Evolutionary conservation across 2,888 invertebrate genomes (phyloP).

Genomic region (Charanyca ferruginea): DNA sequence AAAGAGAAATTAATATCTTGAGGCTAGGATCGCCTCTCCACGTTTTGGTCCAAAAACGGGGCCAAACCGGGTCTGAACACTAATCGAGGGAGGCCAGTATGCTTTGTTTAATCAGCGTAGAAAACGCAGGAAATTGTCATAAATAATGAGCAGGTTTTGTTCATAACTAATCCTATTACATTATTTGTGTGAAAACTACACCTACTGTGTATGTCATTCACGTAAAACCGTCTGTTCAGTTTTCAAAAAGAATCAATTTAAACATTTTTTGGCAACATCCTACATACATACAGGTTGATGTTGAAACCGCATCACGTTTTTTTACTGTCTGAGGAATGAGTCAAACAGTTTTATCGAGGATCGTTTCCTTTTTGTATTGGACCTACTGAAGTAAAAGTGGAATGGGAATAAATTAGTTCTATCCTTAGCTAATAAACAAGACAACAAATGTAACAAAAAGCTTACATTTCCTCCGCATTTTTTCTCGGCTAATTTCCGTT

Average conservation of each 20-base stretch:
- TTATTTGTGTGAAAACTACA: neutral
- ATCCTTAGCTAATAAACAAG: constrained; percentile 44
- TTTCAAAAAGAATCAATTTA: constrained; percentile 8
- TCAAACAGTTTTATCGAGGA: constrained; percentile 7
- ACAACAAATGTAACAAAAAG: constrained; percentile 54
- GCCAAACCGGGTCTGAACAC: constrained; percentile 26
- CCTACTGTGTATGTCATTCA: neutral
- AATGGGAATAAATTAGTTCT: constrained; percentile 42
- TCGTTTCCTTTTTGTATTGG: constrained; percentile 27
- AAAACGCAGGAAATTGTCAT: neutral
- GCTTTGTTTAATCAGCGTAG: constrained; percentile 1
- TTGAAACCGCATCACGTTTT: constrained; percentile 3
- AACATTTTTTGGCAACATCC: neutral
- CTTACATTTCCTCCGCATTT: constrained; percentile 53
- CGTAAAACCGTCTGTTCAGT: neutral
- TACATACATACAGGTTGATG: constrained; percentile 42
- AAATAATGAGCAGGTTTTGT: neutral
- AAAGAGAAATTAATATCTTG: constrained; percentile 87
- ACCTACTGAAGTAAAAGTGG: constrained; percentile 15
- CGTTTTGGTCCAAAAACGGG: constrained; percentile 24
- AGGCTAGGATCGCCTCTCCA: constrained; percentile 66
- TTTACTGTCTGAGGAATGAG: neutral
- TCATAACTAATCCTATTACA: neutral
- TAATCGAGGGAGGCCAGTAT: constrained; percentile 2
- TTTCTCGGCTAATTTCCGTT: constrained; percentile 69